Base-by-base conservation (phyloP, 2,888 invertebrate genomes). In the Calameuta idolon region DNA sequence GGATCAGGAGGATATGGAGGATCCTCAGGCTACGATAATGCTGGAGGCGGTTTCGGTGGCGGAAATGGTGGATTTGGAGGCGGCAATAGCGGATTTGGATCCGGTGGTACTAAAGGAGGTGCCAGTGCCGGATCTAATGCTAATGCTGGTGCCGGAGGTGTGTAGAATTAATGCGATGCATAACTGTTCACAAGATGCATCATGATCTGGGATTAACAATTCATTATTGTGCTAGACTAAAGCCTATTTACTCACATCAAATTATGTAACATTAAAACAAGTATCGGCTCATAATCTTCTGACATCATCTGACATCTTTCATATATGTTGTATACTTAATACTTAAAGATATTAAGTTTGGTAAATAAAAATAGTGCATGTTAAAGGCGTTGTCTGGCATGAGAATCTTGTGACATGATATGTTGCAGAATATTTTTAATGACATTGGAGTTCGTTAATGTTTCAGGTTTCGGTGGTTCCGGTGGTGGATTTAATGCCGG, bases 41-140 rank as follows among this genome's bases (percentile, higher is more conserved):
- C 55, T 23, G 79, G 76, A n/a, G 12, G 71, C 35, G 73, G 33
- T 35, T 75, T 31, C 35, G 23, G 69, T 33, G 71, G 74, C 34
- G 69, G 73, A n/a, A 69, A 74, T 33, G 76, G 77, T 75, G 78
- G 69, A 23, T 69, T 40, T 12, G 69, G 69, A 15, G 75, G 75
- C 5, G 75, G 74, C 12, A 69, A 34, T 12, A 71, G 76, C 1
- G 79, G 77, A n/a, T 74, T 74, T 34, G 78, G 69, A 11, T 77
- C 79, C 11, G 55, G 76, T 4, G 77, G 78, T 2, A 5, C 12
- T 4, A 76, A 74, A 30, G 76, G 81, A 30, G 23, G 35, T 23
- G 77, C 77, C 4, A 80, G 76, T 35, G 77, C 74, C 23, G 11
- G 81, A 81, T 35, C 31, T 31, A 71, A 30, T 34, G 71, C 31